Evolutionary conservation across 2,888 invertebrate genomes (phyloP), one percentile per base, ranked within the genome.

Genomic region (Arrhopalites spinosus): DNA sequence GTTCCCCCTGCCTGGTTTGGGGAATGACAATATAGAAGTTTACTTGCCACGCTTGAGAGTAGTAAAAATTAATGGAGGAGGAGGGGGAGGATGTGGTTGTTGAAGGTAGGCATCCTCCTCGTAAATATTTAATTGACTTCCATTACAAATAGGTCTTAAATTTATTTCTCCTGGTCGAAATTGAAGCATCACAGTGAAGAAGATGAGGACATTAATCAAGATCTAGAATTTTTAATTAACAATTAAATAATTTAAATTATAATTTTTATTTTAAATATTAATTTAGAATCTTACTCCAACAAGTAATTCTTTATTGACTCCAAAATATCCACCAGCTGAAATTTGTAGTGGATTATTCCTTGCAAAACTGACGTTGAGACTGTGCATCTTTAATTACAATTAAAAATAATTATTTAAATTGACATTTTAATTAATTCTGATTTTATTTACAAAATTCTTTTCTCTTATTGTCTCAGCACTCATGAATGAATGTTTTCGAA

Each of bases 361-460:
- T 11, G 80, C 77, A 76, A 79, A 81, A n/a, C 79, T 79, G 15
- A 80, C 73, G 43, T 78, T 78, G 27, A 81, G 72, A 59, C 78
- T 78, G 1, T 80, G 76, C 0, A 79, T 75, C 80, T 80, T 23
- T 3, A 73, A 75, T n/a, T 8, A 56, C 15, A 23, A 61, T 23
- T 61, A 23, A 2, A 36, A 15, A 67, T n/a, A 45, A 25, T 63
- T 30, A 17, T 59, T 11, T 59, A 2, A 11, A 23, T 59, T 59
- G 20, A 8, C 20, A 59, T 59, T 20, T 8, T 36, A 36, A 7
- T 36, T 36, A 36, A 36, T 36, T 36, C 3, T 11, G 36, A 11
- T n/a, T 11, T 17, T 8, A 23, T 72, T 53, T 75, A 77, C 77
- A 72, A 77, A 77, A 53, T 77, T 77, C 47, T 67, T 53, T 17